Evolutionary conservation across 2,797 vertebrate genomes (phyloP).

Genomic region (Gymnoscopelus microlampas): DNA sequence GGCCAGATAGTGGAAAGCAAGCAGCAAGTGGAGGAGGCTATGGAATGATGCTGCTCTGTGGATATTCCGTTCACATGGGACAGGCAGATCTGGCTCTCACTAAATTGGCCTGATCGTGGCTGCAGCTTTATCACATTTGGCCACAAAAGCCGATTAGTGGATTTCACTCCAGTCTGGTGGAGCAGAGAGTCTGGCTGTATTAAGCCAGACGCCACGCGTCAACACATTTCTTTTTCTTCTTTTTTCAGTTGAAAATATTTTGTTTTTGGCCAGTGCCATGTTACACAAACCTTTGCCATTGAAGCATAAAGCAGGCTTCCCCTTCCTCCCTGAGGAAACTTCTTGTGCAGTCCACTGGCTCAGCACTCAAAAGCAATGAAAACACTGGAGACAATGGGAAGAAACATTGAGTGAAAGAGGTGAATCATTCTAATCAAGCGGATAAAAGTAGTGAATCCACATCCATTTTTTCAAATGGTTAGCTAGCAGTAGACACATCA

Average conservation of each 20-base stretch:
- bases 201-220: constrained; percentile 26
- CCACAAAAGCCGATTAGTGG: constrained; percentile 82
- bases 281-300: too few species aligned
- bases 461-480: too few species aligned
- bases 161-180: constrained; percentile 68
- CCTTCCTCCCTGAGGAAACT: constrained; percentile 57
- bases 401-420: constrained; percentile 44
- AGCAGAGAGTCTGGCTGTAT: constrained; percentile 64
- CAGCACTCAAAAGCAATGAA: constrained; percentile 46
- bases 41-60: constrained; percentile 54
- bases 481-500: too few species aligned
- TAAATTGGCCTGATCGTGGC: constrained; percentile 72
- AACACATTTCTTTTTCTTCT: too few species aligned
- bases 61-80: constrained; percentile 59
- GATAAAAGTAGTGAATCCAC: constrained; percentile 41
- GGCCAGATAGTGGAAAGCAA: constrained; percentile 60
- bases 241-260: too few species aligned
- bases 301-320: constrained; percentile 10
- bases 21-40: constrained; percentile 60
- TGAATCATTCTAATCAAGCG: constrained; percentile 35
- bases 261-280: too few species aligned
- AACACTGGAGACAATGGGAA: constrained; percentile 38
- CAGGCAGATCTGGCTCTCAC: constrained; percentile 55
- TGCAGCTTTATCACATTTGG: constrained; percentile 78
- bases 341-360: constrained; percentile 55